Evolutionary conservation across 2,113 vertebrate genomes (phyloP).

Genomic region (Tamias sibiricus): DNA sequence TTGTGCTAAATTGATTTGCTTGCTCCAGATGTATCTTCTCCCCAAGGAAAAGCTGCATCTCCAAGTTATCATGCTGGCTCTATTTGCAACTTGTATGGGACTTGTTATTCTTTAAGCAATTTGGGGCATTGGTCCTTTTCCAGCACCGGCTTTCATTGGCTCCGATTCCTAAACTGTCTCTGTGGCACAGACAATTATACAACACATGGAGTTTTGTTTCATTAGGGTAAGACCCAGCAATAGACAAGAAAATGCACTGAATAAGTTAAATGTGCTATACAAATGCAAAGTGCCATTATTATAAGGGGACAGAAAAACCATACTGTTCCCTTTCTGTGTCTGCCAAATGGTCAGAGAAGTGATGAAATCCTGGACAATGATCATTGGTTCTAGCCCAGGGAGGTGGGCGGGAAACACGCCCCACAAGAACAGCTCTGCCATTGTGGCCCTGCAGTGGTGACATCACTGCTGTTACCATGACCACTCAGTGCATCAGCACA

Average conservation of each 20-base stretch:
- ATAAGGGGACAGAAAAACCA: not conserved
- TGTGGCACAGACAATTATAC: slow-evolving; percentile 17
- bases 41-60: not conserved
- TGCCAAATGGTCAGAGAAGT: not conserved
- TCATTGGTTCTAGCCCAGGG: not conserved
- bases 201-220: slow-evolving; percentile 61
- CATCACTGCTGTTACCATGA: not conserved
- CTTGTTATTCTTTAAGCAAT: slow-evolving; percentile 27
- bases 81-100: not conserved
- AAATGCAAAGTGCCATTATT: slow-evolving; percentile 58
- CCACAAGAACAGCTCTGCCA: not conserved
- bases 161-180: slow-evolving; percentile 42
- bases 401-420: not conserved
- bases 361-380: not conserved
- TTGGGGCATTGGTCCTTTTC: slow-evolving; percentile 28
- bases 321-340: not conserved
- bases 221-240: slow-evolving; percentile 36
- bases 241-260: slow-evolving; percentile 10
- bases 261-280: not conserved
- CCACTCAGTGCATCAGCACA: accelerated
- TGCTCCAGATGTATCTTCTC: not conserved
- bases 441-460: not conserved
- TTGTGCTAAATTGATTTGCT: not conserved
- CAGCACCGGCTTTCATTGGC: slow-evolving; percentile 16
- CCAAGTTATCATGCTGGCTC: not conserved